A percentile compares a stretch with the other conserved stretches of the same genome.
Conservation (phyloP, 2,888 invertebrate genomes). For the Oasisia sp. region DNA sequence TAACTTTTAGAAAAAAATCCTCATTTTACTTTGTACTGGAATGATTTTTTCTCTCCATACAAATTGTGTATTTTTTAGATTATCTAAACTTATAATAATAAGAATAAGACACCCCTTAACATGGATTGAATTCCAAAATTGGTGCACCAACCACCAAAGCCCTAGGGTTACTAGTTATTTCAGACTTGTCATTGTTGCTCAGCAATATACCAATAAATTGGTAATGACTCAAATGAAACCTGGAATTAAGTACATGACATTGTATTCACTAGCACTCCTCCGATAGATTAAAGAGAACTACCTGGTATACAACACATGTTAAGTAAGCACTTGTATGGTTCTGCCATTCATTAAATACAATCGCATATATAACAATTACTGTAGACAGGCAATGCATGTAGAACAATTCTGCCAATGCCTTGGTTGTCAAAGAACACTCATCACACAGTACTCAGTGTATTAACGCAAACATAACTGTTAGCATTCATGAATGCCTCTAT, state of each 20-base stretch:
- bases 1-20: too few species aligned
- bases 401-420: too few species aligned
- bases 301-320: neutral
- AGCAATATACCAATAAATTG: neutral
- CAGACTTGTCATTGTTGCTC: neutral
- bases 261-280: neutral
- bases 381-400: too few species aligned
- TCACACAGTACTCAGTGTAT: neutral
- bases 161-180: neutral
- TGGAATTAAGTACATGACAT: neutral
- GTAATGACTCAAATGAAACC: neutral
- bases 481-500: neutral
- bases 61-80: too few species aligned
- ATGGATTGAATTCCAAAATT: too few species aligned
- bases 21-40: too few species aligned
- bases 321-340: neutral
- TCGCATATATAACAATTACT: neutral
- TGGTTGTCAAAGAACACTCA: neutral
- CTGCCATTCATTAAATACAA: neutral
- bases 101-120: too few species aligned
- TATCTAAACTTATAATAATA: too few species aligned
- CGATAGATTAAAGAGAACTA: neutral
- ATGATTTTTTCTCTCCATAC: too few species aligned
- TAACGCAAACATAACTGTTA: neutral
- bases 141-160: too few species aligned